Conservation (phyloP, 1,140 invertebrate genomes). For the Drosophila nebulosa region DNA sequence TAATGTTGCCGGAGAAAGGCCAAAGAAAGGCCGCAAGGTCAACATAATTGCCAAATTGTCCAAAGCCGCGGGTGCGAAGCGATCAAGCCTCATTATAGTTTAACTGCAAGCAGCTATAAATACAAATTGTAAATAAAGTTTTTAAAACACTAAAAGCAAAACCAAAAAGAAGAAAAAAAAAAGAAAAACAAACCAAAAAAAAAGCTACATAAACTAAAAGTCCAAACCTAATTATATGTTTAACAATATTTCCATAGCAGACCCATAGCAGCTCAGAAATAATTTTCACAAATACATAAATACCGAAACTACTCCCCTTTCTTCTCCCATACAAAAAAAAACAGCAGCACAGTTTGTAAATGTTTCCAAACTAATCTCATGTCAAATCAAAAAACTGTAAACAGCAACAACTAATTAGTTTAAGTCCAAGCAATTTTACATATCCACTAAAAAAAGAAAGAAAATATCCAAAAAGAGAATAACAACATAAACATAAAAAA, state of each 20-base stretch:
- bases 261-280: slow-evolving; percentile 18
- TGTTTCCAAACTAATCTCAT: slow-evolving; percentile 25
- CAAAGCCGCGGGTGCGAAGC: slow-evolving; percentile 30
- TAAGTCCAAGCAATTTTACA: slow-evolving; percentile 66
- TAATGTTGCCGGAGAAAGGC: slow-evolving; percentile 34
- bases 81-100: slow-evolving; percentile 25
- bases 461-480: background rate
- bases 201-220: slow-evolving; percentile 30
- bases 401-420: slow-evolving; percentile 50
- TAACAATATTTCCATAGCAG: slow-evolving; percentile 28
- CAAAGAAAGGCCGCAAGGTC: background rate
- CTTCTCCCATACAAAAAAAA: background rate
- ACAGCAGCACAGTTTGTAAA: slow-evolving; percentile 32
- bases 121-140: slow-evolving; percentile 78
- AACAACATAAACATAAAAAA: slow-evolving; percentile 9
- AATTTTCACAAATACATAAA: slow-evolving; percentile 27
- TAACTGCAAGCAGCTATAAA: slow-evolving; percentile 48
- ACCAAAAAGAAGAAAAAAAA: slow-evolving; percentile 13
- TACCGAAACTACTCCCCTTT: background rate
- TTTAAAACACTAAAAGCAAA: slow-evolving; percentile 65
- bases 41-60: slow-evolving; percentile 18
- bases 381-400: slow-evolving; percentile 36
- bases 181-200: background rate
- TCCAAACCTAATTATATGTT: slow-evolving; percentile 61
- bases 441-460: slow-evolving; percentile 53